These are phyloP conservation scores for Cebus imitator DNA, from an alignment of 2,113 vertebrate species.

Conservation along the genomic window DNA sequence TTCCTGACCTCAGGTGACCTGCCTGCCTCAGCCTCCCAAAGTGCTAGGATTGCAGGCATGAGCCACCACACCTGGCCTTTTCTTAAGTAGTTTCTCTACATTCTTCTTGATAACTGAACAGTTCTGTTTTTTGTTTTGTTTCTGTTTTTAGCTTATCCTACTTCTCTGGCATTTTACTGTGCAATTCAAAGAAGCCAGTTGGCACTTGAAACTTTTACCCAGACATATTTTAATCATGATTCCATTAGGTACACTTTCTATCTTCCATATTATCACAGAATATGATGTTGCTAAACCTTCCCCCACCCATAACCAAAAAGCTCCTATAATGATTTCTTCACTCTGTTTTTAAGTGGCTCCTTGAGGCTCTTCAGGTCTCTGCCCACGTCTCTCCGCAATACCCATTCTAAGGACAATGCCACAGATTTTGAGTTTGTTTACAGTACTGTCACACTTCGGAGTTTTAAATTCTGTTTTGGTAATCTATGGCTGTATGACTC, in stretches of 20 bases:
- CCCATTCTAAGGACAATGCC: not conserved
- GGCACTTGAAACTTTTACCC: not conserved
- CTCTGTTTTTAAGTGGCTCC: not conserved
- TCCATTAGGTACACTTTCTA: not conserved
- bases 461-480: not conserved
- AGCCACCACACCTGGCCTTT: not conserved
- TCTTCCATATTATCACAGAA: not conserved
- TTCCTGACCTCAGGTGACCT: too few relatives aligned
- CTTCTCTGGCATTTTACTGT: not conserved
- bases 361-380: not conserved
- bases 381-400: rapidly evolving
- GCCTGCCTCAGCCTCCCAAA: too few relatives aligned
- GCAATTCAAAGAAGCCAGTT: not conserved
- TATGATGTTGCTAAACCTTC: not conserved
- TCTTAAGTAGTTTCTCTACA: not conserved
- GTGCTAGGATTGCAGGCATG: too few relatives aligned
- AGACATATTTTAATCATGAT: not conserved
- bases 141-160: not conserved
- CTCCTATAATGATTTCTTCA: not conserved
- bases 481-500: not conserved
- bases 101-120: not conserved
- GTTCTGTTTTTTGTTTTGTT: not conserved
- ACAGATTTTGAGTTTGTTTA: not conserved
- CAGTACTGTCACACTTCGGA: not conserved
- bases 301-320: not conserved